These are phyloP conservation scores for Volucella bombylans DNA, from an alignment of 2,888 invertebrate species.

Conservation along the genomic window DNA sequence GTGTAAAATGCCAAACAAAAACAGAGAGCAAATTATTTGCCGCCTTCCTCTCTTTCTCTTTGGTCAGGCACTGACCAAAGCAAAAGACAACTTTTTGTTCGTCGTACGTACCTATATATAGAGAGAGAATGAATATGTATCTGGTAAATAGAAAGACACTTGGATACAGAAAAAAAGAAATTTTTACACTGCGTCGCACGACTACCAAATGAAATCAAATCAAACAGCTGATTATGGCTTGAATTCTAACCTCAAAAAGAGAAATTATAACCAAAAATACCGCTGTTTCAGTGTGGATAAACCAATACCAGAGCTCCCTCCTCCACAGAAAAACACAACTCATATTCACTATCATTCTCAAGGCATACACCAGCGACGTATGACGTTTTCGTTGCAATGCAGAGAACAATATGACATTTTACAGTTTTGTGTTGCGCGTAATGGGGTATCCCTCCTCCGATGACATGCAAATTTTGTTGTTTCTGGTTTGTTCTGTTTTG, in stretches of 20 bases:
- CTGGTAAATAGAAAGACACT: slow-evolving; percentile 9
- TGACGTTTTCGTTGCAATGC: slow-evolving; percentile 11
- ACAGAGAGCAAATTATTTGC: slow-evolving; percentile 46
- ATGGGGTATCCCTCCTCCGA: neutral
- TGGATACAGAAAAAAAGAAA: slow-evolving; percentile 43
- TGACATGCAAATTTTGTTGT: slow-evolving; percentile 29
- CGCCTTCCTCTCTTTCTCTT: neutral
- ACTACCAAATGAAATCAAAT: neutral
- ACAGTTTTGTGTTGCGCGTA: neutral
- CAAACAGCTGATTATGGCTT: slow-evolving; percentile 56
- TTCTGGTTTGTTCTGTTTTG: slow-evolving; percentile 3
- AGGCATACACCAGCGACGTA: neutral
- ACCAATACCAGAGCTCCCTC: neutral
- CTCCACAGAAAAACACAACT: neutral
- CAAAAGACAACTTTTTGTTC: neutral
- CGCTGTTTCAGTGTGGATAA: neutral
- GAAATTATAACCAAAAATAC: slow-evolving; percentile 15
- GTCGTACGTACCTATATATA: neutral
- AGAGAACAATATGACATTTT: slow-evolving; percentile 31
- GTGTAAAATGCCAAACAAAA: slow-evolving; percentile 39
- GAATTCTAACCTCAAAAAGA: slow-evolving; percentile 47
- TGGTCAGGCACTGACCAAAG: neutral
- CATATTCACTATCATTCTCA: neutral
- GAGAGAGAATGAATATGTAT: slow-evolving; percentile 20
- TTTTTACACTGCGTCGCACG: slow-evolving; percentile 6